phyloP scores from a whole-genome alignment of 1,140 invertebrate genomes.

The Monochamus saltuarius region DNA sequence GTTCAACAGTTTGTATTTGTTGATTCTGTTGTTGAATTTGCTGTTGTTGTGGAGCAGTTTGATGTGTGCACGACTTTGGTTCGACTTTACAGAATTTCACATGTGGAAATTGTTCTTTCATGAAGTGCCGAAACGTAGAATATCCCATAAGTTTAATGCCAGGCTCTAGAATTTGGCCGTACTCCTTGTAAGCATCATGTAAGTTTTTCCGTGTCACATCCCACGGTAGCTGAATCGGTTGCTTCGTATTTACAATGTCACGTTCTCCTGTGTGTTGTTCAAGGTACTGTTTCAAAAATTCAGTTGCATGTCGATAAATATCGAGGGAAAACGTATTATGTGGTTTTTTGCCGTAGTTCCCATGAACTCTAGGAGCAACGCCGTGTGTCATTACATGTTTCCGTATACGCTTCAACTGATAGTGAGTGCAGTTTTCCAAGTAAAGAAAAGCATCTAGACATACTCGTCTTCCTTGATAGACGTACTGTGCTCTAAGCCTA shows the following conservation, averaged over 20 bases:
- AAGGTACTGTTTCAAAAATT: conserved; percentile 72
- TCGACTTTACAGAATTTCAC: conserved; percentile 73
- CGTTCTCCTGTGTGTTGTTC: conserved; percentile 59
- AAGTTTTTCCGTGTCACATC: conserved; percentile 72
- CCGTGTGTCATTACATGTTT: conserved; percentile 78
- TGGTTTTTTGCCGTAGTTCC: conserved; percentile 78
- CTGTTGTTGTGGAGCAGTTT: conserved; percentile 55
- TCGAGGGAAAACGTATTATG: conserved; percentile 78
- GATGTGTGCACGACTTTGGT: conserved; percentile 55
- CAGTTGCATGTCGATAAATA: conserved; percentile 74
- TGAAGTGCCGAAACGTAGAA: conserved; percentile 75
- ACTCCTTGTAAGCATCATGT: conserved; percentile 72
- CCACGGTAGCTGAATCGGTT: conserved; percentile 64
- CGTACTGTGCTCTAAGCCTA: conserved; percentile 71
- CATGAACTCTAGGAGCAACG: conserved; percentile 73
- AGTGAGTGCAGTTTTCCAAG: conserved; percentile 77
- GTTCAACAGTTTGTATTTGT: conserved; percentile 53
- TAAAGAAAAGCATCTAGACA: conserved; percentile 78
- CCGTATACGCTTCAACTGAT: conserved; percentile 74
- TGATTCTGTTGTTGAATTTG: conserved; percentile 52
- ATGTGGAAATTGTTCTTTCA: conserved; percentile 79
- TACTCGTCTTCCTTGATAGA: conserved; percentile 73
- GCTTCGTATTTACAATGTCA: conserved; percentile 55
- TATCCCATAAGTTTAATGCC: conserved; percentile 75
- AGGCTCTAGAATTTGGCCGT: conserved; percentile 66